phyloP scores from a whole-genome alignment of 2,888 invertebrate genomes.

The Gerris lacustris region DNA sequence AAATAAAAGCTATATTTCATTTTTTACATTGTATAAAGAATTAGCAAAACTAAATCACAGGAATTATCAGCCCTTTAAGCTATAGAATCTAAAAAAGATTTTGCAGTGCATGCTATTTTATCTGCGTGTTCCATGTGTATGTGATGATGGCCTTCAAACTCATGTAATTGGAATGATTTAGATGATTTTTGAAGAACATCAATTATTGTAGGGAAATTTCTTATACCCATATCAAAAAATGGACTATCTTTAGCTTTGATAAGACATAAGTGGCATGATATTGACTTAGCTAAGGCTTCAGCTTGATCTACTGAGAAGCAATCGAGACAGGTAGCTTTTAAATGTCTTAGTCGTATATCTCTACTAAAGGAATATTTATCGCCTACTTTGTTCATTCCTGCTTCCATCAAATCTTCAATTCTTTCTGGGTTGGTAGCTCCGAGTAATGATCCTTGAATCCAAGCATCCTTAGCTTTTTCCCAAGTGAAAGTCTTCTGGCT shows the following conservation, averaged over 20 bases:
- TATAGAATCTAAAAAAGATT: not conserved
- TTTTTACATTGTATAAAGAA: no score
- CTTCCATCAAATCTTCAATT: conserved; percentile 8
- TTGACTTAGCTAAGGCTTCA: not conserved
- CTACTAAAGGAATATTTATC: conserved; percentile 1
- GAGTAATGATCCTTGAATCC: conserved; percentile 1
- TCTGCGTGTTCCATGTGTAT: conserved; percentile 1
- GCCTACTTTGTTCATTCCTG: not conserved
- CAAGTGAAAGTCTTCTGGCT: not conserved
- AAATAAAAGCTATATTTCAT: no score
- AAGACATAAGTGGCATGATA: not conserved
- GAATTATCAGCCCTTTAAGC: not conserved
- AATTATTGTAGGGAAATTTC: not conserved
- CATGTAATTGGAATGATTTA: not conserved
- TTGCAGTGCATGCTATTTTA: not conserved
- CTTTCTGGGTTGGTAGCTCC: not conserved
- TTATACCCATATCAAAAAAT: conserved; percentile 6
- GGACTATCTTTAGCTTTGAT: conserved; percentile 2
- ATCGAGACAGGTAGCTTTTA: conserved; percentile 1
- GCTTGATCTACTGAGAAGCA: not conserved
- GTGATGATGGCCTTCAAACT: conserved; percentile 4
- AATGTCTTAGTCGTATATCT: not conserved
- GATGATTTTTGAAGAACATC: not conserved
- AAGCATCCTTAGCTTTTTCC: conserved; percentile 6
- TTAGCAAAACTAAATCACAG: no score